Base-by-base conservation (phyloP, 2,797 vertebrate genomes). In the Ataeniobius toweri region DNA sequence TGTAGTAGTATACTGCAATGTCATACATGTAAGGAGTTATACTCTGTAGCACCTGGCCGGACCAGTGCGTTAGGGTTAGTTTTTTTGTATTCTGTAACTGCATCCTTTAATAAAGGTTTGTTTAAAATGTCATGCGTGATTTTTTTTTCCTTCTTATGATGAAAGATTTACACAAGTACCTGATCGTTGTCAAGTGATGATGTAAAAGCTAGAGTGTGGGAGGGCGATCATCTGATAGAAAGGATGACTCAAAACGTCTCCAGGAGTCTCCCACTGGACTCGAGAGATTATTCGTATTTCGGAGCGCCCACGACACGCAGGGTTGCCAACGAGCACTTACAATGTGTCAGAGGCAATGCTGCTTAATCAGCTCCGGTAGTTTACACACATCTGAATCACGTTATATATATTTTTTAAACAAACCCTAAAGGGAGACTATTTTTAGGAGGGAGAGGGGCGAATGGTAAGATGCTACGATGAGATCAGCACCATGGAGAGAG, bases 31-130 rank as follows among this genome's bases (percentile, higher is more conserved):
- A 90, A 93, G 92, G 95, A 93, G 92, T 95, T 94, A 94, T 92
- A 95, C 95, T 96, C 93, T 89, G 78, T 78, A 75, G 92, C 88
- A 88, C 80, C 71, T 92, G 95, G 95, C 95, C 92, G 95, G 95
- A 93, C 94, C 94, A 78, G 91, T 88, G 91, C 81, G 16, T 78
- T 87, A 75, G 75, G 80, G 46, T 80, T 56, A 67, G 79, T 24
- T 87, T 56, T 41, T 20, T 41, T 56, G 73, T 76, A 70, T 31
- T 83, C 72, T 82, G 6, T 65, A 63, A 22, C 55, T 56, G 48
- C 7, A 68, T 67, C 1, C 5, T 80, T 16, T 74, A 86, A 86
- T 83, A 85, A 90, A 85, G 59, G 3, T 8, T 1, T 84, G 28
- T 77, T 86, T 4, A 70, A 68, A 77, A 76, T 77, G 61, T 68